These are phyloP conservation scores for Drosophila yooni DNA, from an alignment of 2,888 invertebrate species.

Conservation along the genomic window DNA sequence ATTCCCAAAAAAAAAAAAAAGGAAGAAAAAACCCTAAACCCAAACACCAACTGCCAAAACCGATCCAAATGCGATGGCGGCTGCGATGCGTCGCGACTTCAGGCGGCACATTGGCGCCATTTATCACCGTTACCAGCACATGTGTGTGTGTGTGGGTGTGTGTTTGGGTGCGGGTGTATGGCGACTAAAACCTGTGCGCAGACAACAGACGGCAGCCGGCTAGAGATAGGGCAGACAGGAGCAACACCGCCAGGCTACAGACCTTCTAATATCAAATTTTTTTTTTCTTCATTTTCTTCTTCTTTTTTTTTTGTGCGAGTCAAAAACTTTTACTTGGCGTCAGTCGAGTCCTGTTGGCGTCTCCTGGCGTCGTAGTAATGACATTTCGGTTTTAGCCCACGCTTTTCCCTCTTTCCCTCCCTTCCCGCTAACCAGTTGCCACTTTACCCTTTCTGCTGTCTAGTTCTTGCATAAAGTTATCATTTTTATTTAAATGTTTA, in stretches of 20 bases:
- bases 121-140: constrained; percentile 81
- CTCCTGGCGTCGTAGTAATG: constrained; percentile 68
- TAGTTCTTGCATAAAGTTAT: constrained; percentile 73
- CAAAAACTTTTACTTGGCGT: constrained; percentile 82
- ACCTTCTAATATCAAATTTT: constrained; percentile 66
- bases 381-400: constrained; percentile 68
- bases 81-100: constrained; percentile 77
- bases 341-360: constrained; percentile 63
- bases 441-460: constrained; percentile 59
- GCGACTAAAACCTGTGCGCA: constrained; percentile 72
- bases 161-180: constrained; percentile 17
- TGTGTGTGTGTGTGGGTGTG: constrained; percentile 24
- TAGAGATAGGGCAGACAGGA: constrained; percentile 41
- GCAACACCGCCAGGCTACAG: constrained; percentile 29
- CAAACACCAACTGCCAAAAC: constrained; percentile 8
- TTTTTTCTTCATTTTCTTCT: constrained; percentile 35
- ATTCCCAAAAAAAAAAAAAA: constrained; percentile 5
- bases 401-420: not conserved
- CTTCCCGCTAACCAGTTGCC: constrained; percentile 7
- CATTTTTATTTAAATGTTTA: constrained; percentile 82
- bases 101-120: constrained; percentile 85
- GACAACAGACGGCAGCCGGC: constrained; percentile 51
- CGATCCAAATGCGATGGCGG: constrained; percentile 50
- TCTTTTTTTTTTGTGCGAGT: constrained; percentile 37
- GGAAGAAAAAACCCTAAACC: not conserved